Conservation (phyloP, 2,888 invertebrate species). For the Fragum fragum region DNA sequence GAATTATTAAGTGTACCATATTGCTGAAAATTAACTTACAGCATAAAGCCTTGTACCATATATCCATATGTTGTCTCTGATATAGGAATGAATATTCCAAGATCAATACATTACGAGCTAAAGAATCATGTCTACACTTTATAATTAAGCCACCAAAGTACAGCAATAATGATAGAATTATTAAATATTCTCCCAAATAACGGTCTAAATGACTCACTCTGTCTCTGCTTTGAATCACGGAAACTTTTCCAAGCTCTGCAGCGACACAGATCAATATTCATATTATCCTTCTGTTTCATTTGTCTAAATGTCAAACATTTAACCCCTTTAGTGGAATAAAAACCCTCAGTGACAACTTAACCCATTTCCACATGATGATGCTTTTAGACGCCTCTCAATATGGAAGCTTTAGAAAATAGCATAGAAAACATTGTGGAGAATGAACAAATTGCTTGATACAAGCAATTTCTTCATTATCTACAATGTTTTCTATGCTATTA, state of each 20-base stretch:
- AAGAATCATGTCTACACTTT: neutral
- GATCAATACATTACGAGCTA: neutral
- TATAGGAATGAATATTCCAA: neutral
- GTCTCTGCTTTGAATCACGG: conserved; percentile 25
- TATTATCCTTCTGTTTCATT: neutral
- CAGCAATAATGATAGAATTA: neutral
- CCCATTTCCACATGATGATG: no score
- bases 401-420: no score
- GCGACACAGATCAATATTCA: conserved; percentile 28
- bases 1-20: neutral
- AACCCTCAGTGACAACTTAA: no score
- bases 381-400: no score
- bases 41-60: neutral
- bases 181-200: neutral
- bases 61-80: neutral
- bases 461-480: no score
- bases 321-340: no score
- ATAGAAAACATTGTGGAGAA: no score
- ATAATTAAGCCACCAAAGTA: neutral
- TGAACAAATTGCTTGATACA: no score
- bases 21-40: neutral
- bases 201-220: conserved; percentile 9
- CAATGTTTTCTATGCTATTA: no score
- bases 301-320: neutral
- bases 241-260: conserved; percentile 11